Conservation (phyloP, 2,888 invertebrate genomes). For the Drosophila setosimentum region DNA sequence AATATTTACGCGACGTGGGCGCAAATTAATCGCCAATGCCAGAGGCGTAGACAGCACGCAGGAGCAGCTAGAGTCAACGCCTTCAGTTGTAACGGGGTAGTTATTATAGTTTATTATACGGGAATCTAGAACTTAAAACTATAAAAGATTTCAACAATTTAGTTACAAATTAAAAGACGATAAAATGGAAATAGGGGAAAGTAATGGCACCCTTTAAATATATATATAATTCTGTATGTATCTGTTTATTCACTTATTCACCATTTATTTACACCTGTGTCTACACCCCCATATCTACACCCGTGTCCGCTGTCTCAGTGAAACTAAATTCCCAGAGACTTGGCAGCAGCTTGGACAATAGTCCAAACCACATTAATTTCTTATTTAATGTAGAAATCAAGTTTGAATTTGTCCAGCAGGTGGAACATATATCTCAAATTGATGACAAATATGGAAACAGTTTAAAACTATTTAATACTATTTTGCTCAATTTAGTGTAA, state of each 20-base stretch:
- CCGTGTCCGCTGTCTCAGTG: neutral
- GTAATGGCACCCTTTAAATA: neutral
- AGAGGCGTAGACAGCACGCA: conserved; percentile 12
- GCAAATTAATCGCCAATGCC: conserved; percentile 64
- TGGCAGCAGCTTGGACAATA: neutral
- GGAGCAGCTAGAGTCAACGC: neutral
- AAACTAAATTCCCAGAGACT: neutral
- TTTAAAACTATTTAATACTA: neutral
- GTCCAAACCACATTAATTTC: conserved; percentile 25
- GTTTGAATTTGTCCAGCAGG: conserved; percentile 2
- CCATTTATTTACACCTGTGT: accelerated
- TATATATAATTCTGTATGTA: neutral
- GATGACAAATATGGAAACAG: neutral
- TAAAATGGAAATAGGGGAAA: neutral
- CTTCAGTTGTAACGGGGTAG: neutral
- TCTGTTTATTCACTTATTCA: neutral
- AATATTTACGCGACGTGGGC: conserved; percentile 73
- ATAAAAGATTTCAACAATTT: neutral
- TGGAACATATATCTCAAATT: neutral
- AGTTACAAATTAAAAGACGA: neutral
- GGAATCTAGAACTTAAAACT: neutral
- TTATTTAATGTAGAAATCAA: conserved; percentile 25
- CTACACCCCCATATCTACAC: neutral
- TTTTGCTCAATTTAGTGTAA: neutral
- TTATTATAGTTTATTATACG: too few species aligned